These are phyloP conservation scores for Platichthys stellatus DNA, from an alignment of 2,113 vertebrate genomes.

Conservation along the genomic window DNA sequence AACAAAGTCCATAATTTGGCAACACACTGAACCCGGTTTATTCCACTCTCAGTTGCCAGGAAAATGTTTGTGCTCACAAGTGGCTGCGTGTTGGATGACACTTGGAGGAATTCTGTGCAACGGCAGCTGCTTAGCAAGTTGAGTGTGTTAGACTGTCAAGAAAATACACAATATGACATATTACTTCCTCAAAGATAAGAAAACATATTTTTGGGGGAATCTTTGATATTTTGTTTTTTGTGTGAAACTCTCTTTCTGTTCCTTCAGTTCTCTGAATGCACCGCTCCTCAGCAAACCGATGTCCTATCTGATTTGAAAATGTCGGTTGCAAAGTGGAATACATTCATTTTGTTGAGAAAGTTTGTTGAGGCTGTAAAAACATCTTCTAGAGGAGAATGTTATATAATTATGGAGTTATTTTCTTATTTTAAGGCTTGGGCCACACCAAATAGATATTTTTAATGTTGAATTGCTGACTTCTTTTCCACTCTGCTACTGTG, in stretches of 20 bases:
- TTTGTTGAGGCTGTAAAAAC: constrained; percentile 18
- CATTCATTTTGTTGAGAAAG: constrained; percentile 19
- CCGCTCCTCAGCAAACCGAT: not conserved
- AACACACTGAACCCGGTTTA: constrained; percentile 15
- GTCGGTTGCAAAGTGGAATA: constrained; percentile 28
- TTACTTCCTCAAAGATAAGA: constrained; percentile 1
- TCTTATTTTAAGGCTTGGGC: constrained; percentile 21
- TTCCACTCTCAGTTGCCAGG: constrained; percentile 52
- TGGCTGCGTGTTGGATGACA: constrained; percentile 39
- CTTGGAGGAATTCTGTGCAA: constrained; percentile 11
- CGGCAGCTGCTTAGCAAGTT: constrained; percentile 51
- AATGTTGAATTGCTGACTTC: constrained; percentile 25
- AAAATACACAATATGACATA: not conserved
- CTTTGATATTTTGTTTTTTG: constrained; percentile 23
- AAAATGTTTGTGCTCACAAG: constrained; percentile 61
- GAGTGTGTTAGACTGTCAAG: constrained; percentile 14
- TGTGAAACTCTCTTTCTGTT: not conserved
- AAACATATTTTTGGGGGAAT: rapidly evolving
- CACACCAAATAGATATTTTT: constrained; percentile 28
- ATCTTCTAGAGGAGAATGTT: constrained; percentile 2
- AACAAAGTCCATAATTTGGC: constrained; percentile 37
- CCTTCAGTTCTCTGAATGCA: constrained; percentile 16
- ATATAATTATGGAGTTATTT: not conserved
- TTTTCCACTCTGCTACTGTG: constrained; percentile 12
- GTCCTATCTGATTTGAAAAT: constrained; percentile 21